A percentile compares a stretch with the other conserved stretches of the same genome.
Evolutionary conservation across 2,113 vertebrate species (phyloP).

Genomic region (Cranoglanis bouderius): DNA sequence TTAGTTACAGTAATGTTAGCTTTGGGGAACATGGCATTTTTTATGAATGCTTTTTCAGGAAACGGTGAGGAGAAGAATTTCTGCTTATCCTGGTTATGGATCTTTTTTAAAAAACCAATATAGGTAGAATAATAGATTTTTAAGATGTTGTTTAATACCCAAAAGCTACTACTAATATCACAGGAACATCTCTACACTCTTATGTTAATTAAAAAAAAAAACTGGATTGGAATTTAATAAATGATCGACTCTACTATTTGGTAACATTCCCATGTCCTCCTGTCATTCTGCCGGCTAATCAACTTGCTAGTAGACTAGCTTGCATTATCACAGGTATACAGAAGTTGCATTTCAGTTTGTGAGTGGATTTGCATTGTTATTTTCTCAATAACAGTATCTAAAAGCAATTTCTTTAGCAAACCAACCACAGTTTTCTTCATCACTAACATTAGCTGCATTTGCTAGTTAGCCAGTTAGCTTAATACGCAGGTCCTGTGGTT

Average conservation of each 20-base stretch:
- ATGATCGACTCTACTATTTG: background rate
- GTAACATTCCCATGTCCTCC: background rate
- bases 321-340: background rate
- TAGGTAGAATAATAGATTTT: background rate
- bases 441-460: background rate
- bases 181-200: background rate
- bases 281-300: background rate
- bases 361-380: background rate
- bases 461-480: background rate
- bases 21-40: background rate
- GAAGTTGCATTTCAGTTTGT: background rate
- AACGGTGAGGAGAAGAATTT: background rate
- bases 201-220: background rate
- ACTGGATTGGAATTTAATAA: background rate
- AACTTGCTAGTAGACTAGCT: too few relatives aligned
- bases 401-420: background rate
- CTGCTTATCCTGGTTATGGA: background rate
- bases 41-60: background rate
- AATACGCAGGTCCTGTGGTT: background rate
- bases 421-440: too few relatives aligned
- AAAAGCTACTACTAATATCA: background rate
- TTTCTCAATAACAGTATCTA: background rate
- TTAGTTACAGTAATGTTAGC: background rate
- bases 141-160: background rate
- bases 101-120: background rate